Evolutionary conservation across 1,140 invertebrate species (phyloP).

Genomic region (Ceratina australensis): DNA sequence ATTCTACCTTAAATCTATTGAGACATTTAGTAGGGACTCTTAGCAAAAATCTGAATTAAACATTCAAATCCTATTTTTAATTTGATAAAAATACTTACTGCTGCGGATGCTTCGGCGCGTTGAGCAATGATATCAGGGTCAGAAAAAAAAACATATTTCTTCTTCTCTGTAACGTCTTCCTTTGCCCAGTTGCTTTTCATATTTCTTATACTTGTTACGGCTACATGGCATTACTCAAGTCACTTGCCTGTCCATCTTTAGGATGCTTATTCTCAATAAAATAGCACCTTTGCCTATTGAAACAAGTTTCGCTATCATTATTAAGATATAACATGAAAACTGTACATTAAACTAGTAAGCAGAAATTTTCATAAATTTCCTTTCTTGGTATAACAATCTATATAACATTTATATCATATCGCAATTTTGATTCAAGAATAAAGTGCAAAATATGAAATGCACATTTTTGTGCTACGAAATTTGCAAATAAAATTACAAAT

Average conservation of each 20-base stretch:
- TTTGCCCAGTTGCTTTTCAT: slow-evolving; percentile 69
- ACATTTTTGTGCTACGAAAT: not conserved
- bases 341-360: too few species aligned
- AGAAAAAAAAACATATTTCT: slow-evolving; percentile 73
- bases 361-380: too few species aligned
- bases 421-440: too few species aligned
- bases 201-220: slow-evolving; percentile 47
- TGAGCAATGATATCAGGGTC: slow-evolving; percentile 68
- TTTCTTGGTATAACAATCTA: too few species aligned
- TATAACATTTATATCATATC: too few species aligned
- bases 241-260: slow-evolving; percentile 27
- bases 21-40: too few species aligned
- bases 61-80: too few species aligned
- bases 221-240: slow-evolving; percentile 4
- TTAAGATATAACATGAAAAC: not conserved
- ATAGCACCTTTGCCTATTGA: not conserved
- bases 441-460: not conserved
- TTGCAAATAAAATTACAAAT: not conserved
- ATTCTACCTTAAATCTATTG: too few species aligned
- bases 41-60: too few species aligned
- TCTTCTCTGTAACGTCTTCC: slow-evolving; percentile 60
- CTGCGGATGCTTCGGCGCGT: slow-evolving; percentile 62
- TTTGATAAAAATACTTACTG: too few species aligned
- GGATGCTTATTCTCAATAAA: slow-evolving; percentile 16
- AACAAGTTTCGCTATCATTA: not conserved